These are phyloP conservation scores for Nomada flava DNA, from an alignment of 2,888 invertebrate species.

Conservation along the genomic window DNA sequence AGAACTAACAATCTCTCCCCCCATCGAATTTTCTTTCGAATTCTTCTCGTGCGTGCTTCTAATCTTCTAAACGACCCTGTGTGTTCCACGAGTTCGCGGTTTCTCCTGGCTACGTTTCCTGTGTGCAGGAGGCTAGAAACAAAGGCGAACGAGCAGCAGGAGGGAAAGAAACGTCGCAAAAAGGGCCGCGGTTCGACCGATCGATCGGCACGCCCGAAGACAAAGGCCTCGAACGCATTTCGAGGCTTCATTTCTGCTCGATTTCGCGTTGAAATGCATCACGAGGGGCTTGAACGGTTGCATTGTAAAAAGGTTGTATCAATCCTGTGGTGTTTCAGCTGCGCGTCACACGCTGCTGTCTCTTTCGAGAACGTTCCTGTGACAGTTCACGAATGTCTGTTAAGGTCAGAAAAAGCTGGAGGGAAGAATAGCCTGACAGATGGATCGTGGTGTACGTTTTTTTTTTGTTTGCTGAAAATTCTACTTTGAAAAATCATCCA, in stretches of 20 bases:
- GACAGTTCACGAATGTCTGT: not conserved
- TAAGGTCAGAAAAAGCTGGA: not conserved
- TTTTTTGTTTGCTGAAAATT: not conserved
- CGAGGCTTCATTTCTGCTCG: conserved; percentile 47
- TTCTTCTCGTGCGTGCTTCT: not conserved
- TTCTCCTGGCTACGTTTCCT: not conserved
- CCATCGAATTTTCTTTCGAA: not conserved
- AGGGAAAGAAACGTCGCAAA: conserved; percentile 3
- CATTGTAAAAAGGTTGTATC: conserved; percentile 45
- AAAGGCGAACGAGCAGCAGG: not conserved
- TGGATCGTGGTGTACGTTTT: not conserved
- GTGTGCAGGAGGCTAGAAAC: not conserved
- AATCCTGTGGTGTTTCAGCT: conserved; percentile 13
- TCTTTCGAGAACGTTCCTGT: conserved; percentile 5
- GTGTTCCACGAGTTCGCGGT: not conserved
- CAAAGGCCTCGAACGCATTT: conserved; percentile 34
- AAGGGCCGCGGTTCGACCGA: not conserved
- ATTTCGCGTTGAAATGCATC: conserved; percentile 45
- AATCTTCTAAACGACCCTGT: not conserved
- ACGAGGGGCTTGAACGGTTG: not conserved
- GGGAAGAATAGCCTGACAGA: not conserved
- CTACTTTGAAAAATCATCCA: conserved; percentile 1
- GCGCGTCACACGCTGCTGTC: not conserved
- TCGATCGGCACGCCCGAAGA: conserved; percentile 51
- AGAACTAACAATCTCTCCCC: not conserved